Evolutionary conservation across 1,140 invertebrate genomes (phyloP), one percentile per base, ranked within the genome.

Genomic region (Pogonomyrmex californicus): DNA sequence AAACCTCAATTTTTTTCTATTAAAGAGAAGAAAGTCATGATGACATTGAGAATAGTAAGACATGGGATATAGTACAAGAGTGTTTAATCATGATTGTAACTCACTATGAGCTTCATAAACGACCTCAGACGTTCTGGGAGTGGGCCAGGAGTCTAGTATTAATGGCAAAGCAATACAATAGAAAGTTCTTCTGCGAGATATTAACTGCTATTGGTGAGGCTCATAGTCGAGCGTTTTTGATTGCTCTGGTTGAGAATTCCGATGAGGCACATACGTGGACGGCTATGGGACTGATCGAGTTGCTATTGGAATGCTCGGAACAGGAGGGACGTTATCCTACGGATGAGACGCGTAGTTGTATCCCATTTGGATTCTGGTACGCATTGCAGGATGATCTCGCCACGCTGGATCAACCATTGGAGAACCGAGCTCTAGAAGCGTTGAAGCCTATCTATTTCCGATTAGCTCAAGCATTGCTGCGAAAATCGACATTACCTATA

Each of bases 301-400:
- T 97, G 66, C 93, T 98, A 44, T 93, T 99, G 47, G 96, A 97
- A 70, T 98, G 98, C 92, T 97, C 97, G 17, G 97, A 91, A 14
- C 86, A 93, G 88, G 38, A 90, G 63, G 86, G 93, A 87, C 77
- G 87, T 62, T 63, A 92, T 70, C 90, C 90, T 1, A 89, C 77
- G 3, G 86, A 91, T 7, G 91, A 92, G 95, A 97, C 96, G 0
- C 97, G 97, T 71, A 98, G 98, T 92, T 97, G 97, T 65, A 96
- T 98, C 87, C 96, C 98, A 0, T 97, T 99, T 94, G 97, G 97
- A 0, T 98, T 99, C 94, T 99, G 98, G 98, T 99, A 98, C 93
- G 97, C 97, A 65, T 95, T 99, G 49, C 98, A 99, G 95, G 97
- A 98, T 89, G 96, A 97, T 86, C 94, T 97, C 2, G 87, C 95